Percentiles rank a stretch among this genome's conserved stretches.
Conservation (phyloP, 2,113 vertebrate species). For the Podiceps cristatus region DNA sequence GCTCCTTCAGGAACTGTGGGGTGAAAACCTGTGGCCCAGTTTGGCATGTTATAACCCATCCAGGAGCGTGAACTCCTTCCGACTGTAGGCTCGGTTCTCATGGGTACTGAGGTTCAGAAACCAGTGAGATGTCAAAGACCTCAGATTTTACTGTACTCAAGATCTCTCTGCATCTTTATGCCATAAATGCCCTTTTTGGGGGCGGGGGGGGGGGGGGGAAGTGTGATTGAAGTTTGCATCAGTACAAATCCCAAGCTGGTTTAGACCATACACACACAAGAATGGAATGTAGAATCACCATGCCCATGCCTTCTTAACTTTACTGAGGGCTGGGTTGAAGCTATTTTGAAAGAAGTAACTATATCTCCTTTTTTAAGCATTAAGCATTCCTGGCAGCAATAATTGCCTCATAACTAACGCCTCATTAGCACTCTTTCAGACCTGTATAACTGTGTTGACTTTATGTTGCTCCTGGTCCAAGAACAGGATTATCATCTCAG, state of each 20-base stretch:
- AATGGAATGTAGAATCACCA: conserved; percentile 24
- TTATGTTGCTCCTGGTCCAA: conserved; percentile 42
- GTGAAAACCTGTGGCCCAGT: not conserved
- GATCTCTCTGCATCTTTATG: not conserved
- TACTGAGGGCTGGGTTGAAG: not conserved
- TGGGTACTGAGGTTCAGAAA: not conserved
- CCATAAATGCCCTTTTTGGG: not conserved
- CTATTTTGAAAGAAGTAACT: conserved; percentile 25
- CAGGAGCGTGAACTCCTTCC: not conserved
- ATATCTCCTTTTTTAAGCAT: not conserved
- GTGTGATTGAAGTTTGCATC: not conserved
- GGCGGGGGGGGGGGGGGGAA: no score
- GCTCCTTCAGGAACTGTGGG: not conserved
- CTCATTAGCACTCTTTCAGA: conserved; percentile 31
- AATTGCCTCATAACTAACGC: conserved; percentile 37
- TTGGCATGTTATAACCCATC: conserved; percentile 51
- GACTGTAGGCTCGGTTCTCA: not conserved
- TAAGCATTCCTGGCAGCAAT: conserved; percentile 31
- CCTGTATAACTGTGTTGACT: not conserved
- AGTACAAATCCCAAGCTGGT: not conserved
- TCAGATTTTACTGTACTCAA: not conserved
- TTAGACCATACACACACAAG: not conserved
- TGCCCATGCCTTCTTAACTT: conserved; percentile 2
- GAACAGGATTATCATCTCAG: conserved; percentile 43
- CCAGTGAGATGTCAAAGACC: not conserved